Base-by-base conservation (phyloP, 1,140 invertebrate species). In the Lycorma delicatula region DNA sequence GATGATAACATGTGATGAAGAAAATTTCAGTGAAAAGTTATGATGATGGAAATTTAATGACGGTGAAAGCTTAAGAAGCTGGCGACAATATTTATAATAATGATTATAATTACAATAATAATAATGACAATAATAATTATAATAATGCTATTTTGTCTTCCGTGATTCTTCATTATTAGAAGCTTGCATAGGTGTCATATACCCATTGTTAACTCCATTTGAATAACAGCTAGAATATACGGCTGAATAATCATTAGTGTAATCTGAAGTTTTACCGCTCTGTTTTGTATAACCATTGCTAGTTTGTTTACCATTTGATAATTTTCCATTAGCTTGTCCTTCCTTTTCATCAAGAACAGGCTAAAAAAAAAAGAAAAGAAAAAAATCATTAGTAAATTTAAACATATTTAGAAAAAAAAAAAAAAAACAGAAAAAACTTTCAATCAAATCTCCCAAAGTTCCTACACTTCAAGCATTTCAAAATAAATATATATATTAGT, bases 141-240 rank as follows among this genome's bases (percentile, higher is more conserved):
- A 22, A 44, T 22, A 22, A 2, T 16, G 41, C 13, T 44, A 44
- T 44, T 44, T 44, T 16, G 41, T 9, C 13, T 44, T 44, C 13
- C 41, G 2, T 7, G 41, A 44, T 12, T 47, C 44, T n/a, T 20
- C 26, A 34, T 16, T 38, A 13, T 38, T 25, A 3, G 27, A 7
- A 11, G 26, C 22, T 7, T n/a, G 23, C 13, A 22, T 58, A 25
- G 60, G 57, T 18, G 64, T 50, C 60, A 82, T 79, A 67, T 81
- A 82, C 41, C 81, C 81, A 64, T 82, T 83, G 62, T 80, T 80
- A 51, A 80, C 78, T 13, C 81, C 81, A 62, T 81, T 83, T 46
- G 80, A 82, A 70, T 83, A 82, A 66, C 80, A 81, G 51, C 64
- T 65, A 28, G 82, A 73, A 75, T 84, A 75, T 68, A 78, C 74